Conservation (phyloP, 2,797 vertebrate species). For the Botia kubotai region DNA sequence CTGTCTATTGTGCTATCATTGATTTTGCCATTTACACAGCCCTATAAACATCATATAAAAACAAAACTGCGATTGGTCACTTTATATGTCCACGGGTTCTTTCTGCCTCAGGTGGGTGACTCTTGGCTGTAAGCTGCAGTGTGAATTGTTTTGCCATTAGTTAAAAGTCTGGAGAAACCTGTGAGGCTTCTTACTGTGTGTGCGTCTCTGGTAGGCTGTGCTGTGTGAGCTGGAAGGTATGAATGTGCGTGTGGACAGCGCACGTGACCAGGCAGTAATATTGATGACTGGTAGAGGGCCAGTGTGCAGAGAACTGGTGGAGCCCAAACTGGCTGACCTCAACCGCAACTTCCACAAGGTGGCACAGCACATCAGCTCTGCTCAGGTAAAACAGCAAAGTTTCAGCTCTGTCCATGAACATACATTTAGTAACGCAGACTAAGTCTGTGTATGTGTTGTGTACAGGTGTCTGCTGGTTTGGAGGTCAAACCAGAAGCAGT, state of each 20-base stretch:
- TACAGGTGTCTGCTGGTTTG: conserved; percentile 82
- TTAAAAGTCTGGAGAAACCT: too few relatives aligned
- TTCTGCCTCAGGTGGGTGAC: too few relatives aligned
- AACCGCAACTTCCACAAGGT: conserved; percentile 96
- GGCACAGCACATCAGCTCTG: conserved; percentile 90
- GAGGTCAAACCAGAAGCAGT: conserved; percentile 69
- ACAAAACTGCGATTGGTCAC: neutral
- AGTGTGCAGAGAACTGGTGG: conserved; percentile 87
- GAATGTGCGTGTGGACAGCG: conserved; percentile 86
- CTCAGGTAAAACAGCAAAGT: conserved; percentile 77
- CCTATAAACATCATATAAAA: neutral
- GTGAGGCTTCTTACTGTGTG: neutral
- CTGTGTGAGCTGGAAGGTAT: conserved; percentile 88
- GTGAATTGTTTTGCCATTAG: neutral
- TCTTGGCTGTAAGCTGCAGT: too few relatives aligned
- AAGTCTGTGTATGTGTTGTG: neutral
- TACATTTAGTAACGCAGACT: neutral
- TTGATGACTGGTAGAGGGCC: conserved; percentile 90
- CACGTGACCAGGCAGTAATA: conserved; percentile 88
- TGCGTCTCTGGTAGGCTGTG: conserved; percentile 76
- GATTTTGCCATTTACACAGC: neutral
- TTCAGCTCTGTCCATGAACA: neutral
- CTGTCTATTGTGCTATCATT: neutral
- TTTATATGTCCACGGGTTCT: neutral
- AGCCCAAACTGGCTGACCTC: conserved; percentile 92